Evolutionary conservation across 2,113 vertebrate species (phyloP), one percentile per base, ranked within the genome.

Genomic region (Carettochelys insculpta): DNA sequence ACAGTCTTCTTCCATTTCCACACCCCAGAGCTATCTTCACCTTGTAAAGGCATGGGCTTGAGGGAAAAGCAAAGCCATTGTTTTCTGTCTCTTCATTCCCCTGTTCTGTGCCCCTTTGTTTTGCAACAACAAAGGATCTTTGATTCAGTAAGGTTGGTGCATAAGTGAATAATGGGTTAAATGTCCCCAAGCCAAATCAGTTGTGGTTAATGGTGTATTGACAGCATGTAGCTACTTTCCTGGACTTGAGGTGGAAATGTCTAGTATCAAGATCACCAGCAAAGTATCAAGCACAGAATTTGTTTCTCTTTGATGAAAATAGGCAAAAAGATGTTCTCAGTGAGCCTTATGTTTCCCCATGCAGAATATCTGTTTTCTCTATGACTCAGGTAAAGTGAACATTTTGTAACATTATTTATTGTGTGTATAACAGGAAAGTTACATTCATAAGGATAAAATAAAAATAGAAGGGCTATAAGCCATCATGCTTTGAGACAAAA

Each of bases 211-310:
- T 95, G 92, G 96, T 96, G 87, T 92, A 95, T 95, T 94, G 94
- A 91, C 95, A 95, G 91, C 61, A 48, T 93, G 83, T 34, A 93
- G 81, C 88, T 77, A 93, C 96, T 97, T 96, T 91, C 97, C 97
- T 96, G 97, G 97, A 97, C 96, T 96, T 68, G 48, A 80, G 89
- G 93, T 95, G 96, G 93, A 96, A 97, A 96, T 78, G 93, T 82
- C 89, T 92, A 82, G 94, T 97, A 94, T 91, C 92, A 87, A 82
- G 31, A 14, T 92, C n/a, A 1, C 25, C 51, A 54, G 45, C 11
- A 71, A 54, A 41, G 65, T 10, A 41, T 38, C 38, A 68, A 38
- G 19, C 34, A 68, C 34, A 34, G 22, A 75, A 85, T 85, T 90
- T 90, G 80, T 76, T 93, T 22, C 78, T 93, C 19, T 48, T 84